Base-by-base conservation (phyloP, 30 jellyfish, hydroid and myxozoan genomes). In the Aurelia sp. region DNA sequence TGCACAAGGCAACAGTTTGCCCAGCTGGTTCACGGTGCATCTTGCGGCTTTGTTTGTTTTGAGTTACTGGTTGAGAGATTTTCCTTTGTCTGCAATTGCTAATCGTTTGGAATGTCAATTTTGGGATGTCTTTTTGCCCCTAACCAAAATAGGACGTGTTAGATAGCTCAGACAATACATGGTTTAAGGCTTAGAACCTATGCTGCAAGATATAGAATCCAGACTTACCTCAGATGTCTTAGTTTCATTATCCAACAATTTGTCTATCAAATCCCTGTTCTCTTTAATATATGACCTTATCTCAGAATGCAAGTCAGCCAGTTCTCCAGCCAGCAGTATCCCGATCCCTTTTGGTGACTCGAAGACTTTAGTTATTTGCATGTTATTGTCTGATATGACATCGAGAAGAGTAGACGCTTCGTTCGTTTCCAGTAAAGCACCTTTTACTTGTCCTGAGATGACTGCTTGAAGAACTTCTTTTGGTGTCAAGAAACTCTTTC, bases 311-410 rank as follows among this genome's bases (percentile, higher is more conserved):
- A 74, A 31, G 35, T 53, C 38, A 4, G 72, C 35, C 85, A 74
- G 30, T 13, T 62, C 73, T 8, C 73, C 85, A n/a, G 72, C 33
- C 3, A 48, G 62, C 3, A 74, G 71, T 17, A 74, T 41, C 5
- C 85, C 85, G 55, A 74, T 74, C 22, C 85, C 85, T 53, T 74
- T 74, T 57, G 72, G 58, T 10, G 85, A 47, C 22, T 74, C 72
- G 31, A 74, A 50, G 58, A 21, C 48, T 24, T 74, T 74, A 30
- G 17, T 74, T 15, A 74, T 71, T 20, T 35, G 85, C n/a, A 74
- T 50, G 65, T 35, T 53, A 53, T 74, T 74, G 27, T 50, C 24
- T 18, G 85, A 74, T 2, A 74, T 50, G 72, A 50, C 55, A 24
- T 74, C 85, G 13, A 74, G 65, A 27, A 74, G 72, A 9, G 85